Base-by-base conservation (phyloP, 2,113 vertebrate genomes). In the Rhinolophus ferrumequinum region DNA sequence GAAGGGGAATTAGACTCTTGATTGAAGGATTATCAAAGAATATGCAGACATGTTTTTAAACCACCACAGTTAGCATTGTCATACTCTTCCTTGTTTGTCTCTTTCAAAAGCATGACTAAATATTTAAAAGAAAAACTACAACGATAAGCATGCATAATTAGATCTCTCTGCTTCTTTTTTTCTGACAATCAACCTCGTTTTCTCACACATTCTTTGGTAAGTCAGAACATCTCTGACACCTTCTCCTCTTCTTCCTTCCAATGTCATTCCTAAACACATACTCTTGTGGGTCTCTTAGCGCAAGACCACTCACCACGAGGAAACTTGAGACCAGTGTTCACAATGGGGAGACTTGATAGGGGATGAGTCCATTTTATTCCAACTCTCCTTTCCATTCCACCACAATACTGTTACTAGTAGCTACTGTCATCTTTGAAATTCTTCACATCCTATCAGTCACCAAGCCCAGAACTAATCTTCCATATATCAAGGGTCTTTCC, bases 91-190 rank as follows among this genome's bases (percentile, higher is more conserved):
- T 79, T 54, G 35, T 35, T 30, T 60, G 16, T 79, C 28, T 69
- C 72, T 85, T 86, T 80, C 66, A 90, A 69, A 90, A 67, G 15
- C 38, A 35, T 18, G 72, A 80, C 26, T 95, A 84, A 93, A 50
- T 35, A 82, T 50, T 70, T 16, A 83, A 50, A 62, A 47, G 28
- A n/a, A 54, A 92, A 41, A n/a, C 41, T 10, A 10, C 79, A 76
- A 94, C 75, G 33, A 19, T 11, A 60, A 60, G 38, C 54, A 83
- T 66, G 16, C 10, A 22, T 47, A 70, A 50, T 95, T 69, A 87
- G 66, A 3, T 69, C 21, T 73, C 66, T 90, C n/a, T 70, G 50
- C 80, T 86, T 75, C n/a, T 67, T 52, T 87, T 80, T n/a, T 52
- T 70, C 75, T 56, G 86, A 60, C 12, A n/a, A 77, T 66, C 41